A percentile compares a stretch with the other conserved stretches of the same genome.
These are phyloP conservation scores for Rhea americana DNA, from an alignment of 2,113 vertebrate species.

Conservation along the genomic window DNA sequence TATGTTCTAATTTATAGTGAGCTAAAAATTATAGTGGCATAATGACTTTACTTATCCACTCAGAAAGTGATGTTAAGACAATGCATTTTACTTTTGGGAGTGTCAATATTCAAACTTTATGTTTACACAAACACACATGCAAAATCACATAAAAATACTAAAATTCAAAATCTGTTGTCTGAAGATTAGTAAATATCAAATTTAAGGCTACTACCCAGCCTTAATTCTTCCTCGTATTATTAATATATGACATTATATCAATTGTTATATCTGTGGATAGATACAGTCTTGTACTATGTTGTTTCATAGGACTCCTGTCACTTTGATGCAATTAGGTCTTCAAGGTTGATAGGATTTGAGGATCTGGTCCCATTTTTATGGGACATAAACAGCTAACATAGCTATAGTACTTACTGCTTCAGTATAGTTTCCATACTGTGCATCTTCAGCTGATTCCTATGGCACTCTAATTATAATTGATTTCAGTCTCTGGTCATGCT, in stretches of 20 bases:
- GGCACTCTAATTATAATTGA: background rate
- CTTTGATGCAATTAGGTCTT: background rate
- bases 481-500: background rate
- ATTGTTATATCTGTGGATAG: background rate
- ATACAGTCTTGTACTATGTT: background rate
- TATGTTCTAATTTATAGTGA: background rate
- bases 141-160: background rate
- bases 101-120: background rate
- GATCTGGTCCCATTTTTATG: background rate
- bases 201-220: background rate
- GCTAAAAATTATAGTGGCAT: too few species aligned
- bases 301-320: background rate
- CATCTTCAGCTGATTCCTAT: background rate
- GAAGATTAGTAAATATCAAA: background rate
- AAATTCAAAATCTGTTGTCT: background rate
- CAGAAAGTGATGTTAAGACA: background rate
- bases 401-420: background rate
- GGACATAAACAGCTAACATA: too few species aligned
- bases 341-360: background rate
- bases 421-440: background rate
- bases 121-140: background rate
- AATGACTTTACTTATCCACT: background rate
- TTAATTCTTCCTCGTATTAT: background rate
- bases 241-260: background rate
- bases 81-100: background rate